phyloP scores from a whole-genome alignment of 2,797 vertebrate species.

The Apodemus agrarius region DNA sequence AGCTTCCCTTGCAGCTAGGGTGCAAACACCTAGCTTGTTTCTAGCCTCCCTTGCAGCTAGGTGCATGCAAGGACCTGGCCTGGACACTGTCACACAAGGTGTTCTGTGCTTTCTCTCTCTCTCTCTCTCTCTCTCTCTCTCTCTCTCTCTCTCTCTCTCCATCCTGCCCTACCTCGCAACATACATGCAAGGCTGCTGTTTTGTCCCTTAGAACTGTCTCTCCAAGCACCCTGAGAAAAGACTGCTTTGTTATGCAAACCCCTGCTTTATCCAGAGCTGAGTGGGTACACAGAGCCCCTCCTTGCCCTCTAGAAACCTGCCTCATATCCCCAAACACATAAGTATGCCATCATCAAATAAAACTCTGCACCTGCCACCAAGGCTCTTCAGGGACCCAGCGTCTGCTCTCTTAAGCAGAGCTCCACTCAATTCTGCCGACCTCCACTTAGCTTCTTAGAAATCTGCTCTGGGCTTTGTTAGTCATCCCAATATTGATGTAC shows the following conservation, averaged over 20 bases:
- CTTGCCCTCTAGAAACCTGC: not conserved
- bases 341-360: accelerated
- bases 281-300: not conserved
- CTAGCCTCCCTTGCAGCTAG: not conserved
- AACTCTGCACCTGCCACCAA: not conserved
- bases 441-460: not conserved
- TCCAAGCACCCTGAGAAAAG: not conserved
- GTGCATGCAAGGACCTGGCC: not conserved
- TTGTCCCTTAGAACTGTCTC: not conserved
- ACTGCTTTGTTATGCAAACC: not conserved
- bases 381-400: not conserved
- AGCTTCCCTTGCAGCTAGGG: not conserved
- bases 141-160: not conserved
- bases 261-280: not conserved
- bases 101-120: not conserved
- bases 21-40: not conserved
- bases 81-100: not conserved
- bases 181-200: not conserved
- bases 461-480: not conserved
- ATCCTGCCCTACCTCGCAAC: not conserved
- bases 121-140: not conserved
- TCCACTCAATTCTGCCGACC: not conserved
- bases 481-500: not conserved
- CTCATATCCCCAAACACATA: not conserved
- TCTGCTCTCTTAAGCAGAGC: not conserved